Percentiles rank a stretch among this genome's conserved stretches.
Evolutionary conservation across 2,888 invertebrate genomes (phyloP).

Genomic region (Thecophora atra): DNA sequence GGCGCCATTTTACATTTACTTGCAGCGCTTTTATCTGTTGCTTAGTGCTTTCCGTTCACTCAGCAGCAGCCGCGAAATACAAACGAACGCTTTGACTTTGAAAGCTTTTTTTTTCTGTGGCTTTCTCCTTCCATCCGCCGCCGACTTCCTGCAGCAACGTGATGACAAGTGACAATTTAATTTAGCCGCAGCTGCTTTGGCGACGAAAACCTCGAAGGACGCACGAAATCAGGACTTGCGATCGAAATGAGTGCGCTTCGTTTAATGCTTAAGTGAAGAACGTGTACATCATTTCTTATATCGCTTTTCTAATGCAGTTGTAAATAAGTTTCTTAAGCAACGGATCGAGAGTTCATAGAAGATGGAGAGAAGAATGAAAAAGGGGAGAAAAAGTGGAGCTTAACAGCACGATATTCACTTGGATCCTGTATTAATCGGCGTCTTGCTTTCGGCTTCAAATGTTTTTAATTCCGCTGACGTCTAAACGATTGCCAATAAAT

Average conservation of each 20-base stretch:
- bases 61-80: not conserved
- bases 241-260: not conserved
- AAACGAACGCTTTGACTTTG: not conserved
- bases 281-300: not conserved
- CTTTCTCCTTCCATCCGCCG: not conserved
- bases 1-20: not conserved
- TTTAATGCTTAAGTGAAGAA: not conserved
- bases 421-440: no score
- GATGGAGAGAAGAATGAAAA: not conserved
- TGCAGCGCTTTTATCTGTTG: not conserved
- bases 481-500: no score
- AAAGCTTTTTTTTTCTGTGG: not conserved
- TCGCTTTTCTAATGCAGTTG: not conserved
- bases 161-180: not conserved
- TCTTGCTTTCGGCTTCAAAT: no score
- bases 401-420: no score
- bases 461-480: no score
- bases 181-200: not conserved
- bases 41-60: not conserved
- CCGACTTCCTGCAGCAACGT: not conserved
- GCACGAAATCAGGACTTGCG: not conserved
- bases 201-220: not conserved
- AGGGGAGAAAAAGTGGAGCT: not conserved
- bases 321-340: slow-evolving; percentile 11
- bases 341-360: not conserved